Evolutionary conservation across 53 echinoderm and acorn worm genomes (phyloP).

Genomic region (Antedon mediterranea): DNA sequence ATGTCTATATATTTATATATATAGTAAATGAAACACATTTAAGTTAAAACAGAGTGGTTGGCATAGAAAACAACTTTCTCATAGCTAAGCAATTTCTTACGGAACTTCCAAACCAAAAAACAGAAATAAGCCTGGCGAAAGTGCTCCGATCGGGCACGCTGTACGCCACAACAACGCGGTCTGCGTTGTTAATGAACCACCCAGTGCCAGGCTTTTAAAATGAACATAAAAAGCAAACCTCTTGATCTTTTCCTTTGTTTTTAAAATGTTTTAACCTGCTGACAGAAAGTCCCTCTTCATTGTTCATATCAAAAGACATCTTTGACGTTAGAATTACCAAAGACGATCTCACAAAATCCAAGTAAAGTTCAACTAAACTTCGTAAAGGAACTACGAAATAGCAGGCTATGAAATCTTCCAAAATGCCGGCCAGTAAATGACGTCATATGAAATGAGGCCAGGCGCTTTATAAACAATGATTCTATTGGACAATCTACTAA

Average conservation of each 20-base stretch:
- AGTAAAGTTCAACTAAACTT: background rate
- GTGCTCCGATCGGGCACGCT: background rate
- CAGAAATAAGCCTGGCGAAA: too few relatives aligned
- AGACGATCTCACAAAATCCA: slow-evolving; percentile 17
- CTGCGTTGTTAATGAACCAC: background rate
- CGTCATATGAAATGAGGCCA: slow-evolving; percentile 35
- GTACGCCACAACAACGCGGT: slow-evolving; percentile 2
- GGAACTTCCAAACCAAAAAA: too few relatives aligned
- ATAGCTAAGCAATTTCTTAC: too few relatives aligned
- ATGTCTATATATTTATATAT: too few relatives aligned
- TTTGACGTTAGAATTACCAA: slow-evolving; percentile 14
- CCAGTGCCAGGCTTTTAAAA: background rate
- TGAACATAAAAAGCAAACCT: slow-evolving; percentile 42
- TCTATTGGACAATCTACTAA: slow-evolving; percentile 13
- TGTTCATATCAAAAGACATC: slow-evolving; percentile 57
- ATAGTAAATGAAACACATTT: too few relatives aligned
- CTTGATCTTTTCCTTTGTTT: slow-evolving; percentile 95
- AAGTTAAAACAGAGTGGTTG: too few relatives aligned
- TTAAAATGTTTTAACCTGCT: slow-evolving; percentile 93
- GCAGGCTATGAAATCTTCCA: slow-evolving; percentile 46
- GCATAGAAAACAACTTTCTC: too few relatives aligned
- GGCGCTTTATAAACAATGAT: background rate
- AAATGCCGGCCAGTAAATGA: slow-evolving; percentile 92
- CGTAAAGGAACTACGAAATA: slow-evolving; percentile 4
- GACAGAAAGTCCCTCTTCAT: slow-evolving; percentile 25